Evolutionary conservation across 2,888 invertebrate genomes (phyloP).

Genomic region (Lymantria dispar): DNA sequence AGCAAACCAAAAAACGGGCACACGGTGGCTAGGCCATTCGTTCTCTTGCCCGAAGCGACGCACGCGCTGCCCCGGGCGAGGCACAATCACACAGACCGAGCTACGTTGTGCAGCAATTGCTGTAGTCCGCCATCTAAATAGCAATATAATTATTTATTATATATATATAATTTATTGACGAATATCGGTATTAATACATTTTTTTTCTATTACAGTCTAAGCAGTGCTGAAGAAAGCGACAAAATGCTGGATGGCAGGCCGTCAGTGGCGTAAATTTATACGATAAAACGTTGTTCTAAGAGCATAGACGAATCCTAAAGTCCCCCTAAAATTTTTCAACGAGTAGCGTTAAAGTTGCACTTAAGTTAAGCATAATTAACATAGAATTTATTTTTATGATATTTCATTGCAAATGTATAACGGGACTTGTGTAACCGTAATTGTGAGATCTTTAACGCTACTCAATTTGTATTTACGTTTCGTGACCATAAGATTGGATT

Average conservation of each 20-base stretch:
- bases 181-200: neutral
- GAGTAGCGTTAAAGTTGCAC: slow-evolving; percentile 44
- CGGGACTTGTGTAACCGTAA: slow-evolving; percentile 3
- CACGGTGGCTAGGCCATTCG: no score
- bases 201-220: slow-evolving; percentile 64
- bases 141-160: no score
- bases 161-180: no score
- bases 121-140: no score
- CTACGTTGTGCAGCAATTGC: no score
- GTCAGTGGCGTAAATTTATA: slow-evolving; percentile 80
- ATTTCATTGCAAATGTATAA: slow-evolving; percentile 23
- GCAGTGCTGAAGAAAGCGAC: slow-evolving; percentile 88
- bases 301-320: slow-evolving; percentile 51
- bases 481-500: slow-evolving; percentile 65
- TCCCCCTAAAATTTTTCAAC: slow-evolving; percentile 45
- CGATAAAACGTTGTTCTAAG: slow-evolving; percentile 32
- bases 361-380: slow-evolving; percentile 44
- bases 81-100: no score
- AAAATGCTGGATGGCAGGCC: slow-evolving; percentile 89
- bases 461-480: slow-evolving; percentile 38
- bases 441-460: slow-evolving; percentile 37
- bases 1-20: no score
- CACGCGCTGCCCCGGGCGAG: no score
- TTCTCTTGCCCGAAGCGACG: no score
- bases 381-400: slow-evolving; percentile 63